Evolutionary conservation across 2,113 vertebrate species (phyloP), one percentile per base, ranked within the genome.

Genomic region (Emydura subglobosa): DNA sequence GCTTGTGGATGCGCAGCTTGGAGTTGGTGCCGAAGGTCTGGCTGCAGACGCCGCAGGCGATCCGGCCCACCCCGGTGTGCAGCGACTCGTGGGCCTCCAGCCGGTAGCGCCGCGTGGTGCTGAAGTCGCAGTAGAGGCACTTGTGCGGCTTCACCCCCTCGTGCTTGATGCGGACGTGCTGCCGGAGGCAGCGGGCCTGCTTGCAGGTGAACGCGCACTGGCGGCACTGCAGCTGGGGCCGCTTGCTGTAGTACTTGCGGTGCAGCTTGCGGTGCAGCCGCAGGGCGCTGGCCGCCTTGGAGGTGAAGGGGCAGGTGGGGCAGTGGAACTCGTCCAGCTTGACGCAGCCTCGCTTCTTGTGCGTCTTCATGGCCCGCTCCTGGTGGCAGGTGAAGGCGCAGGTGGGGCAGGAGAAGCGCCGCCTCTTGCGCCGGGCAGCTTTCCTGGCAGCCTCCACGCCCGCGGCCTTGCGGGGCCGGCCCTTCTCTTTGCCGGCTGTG

Each of bases 21-120:
- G 99, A 99, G 94, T 98, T 98, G n/a, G 99, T 99, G 42, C 99
- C 99, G 0, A 99, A 99, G 6, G 99, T 99, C 91, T 99, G 99
- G 47, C 94, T 82, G 54, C 99, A 99, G 82, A 97, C 84, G 7
- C 97, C 53, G 2, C 99, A 99, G 83, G 97, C 31, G 25, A 99
- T 98, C n/a, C 99, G 99, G 16, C 99, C 99, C 74, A 99, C 92
- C 0, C 99, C 99, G 0, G 99, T 99, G 97, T 99, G 99, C 86
- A 99, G 97, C 57, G 99, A 99, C 97, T 99, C 98, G 78, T 99
- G 99, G 24, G 99, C 99, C 27, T 99, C 98, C 79, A 99, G 95
- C 29, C 99, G 98, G 95, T 99, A 99, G 34, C 99, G 98, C 5
- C 99, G 98, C 0, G 98, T 98, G 85, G 99, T 99, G 96, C 98